Evolutionary conservation across 2,888 invertebrate genomes (phyloP).

Genomic region (Ephialtes manifestator): DNA sequence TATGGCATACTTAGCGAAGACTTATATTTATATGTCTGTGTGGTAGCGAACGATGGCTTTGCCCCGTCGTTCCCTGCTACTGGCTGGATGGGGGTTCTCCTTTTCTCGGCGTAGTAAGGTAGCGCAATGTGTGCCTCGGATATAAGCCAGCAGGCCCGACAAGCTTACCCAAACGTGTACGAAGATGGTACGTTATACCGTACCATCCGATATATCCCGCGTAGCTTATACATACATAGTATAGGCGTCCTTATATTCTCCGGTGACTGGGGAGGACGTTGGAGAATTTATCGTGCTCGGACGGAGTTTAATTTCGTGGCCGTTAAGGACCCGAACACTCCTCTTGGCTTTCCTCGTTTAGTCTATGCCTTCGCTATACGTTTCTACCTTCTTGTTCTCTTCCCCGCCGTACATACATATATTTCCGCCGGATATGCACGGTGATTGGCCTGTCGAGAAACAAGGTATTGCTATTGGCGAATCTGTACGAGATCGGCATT

Average conservation of each 20-base stretch:
- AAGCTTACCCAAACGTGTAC: conserved; percentile 64
- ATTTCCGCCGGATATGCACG: background rate
- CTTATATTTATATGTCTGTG: conserved; percentile 58
- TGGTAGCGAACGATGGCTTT: conserved; percentile 36
- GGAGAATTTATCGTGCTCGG: conserved; percentile 79
- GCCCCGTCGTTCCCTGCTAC: background rate
- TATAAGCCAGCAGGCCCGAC: conserved; percentile 61
- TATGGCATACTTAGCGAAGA: conserved; percentile 49
- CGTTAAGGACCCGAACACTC: conserved; percentile 68
- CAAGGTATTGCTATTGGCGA: background rate
- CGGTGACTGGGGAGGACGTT: conserved; percentile 77
- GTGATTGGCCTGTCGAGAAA: background rate
- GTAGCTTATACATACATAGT: conserved; percentile 62
- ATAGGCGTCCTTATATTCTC: conserved; percentile 70
- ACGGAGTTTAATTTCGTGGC: conserved; percentile 78
- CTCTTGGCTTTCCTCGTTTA: conserved; percentile 30
- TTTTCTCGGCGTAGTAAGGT: conserved; percentile 8
- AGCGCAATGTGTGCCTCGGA: conserved; percentile 53
- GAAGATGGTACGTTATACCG: conserved; percentile 59
- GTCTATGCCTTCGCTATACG: conserved; percentile 29
- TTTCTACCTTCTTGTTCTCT: conserved; percentile 8
- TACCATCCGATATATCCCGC: conserved; percentile 46
- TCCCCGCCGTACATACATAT: background rate
- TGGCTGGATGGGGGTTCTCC: conserved; percentile 22
- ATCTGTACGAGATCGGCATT: too few relatives aligned